A percentile compares a stretch with the other conserved stretches of the same genome.
phyloP scores from a whole-genome alignment of 2,113 vertebrate genomes.

The Helogale parvula region DNA sequence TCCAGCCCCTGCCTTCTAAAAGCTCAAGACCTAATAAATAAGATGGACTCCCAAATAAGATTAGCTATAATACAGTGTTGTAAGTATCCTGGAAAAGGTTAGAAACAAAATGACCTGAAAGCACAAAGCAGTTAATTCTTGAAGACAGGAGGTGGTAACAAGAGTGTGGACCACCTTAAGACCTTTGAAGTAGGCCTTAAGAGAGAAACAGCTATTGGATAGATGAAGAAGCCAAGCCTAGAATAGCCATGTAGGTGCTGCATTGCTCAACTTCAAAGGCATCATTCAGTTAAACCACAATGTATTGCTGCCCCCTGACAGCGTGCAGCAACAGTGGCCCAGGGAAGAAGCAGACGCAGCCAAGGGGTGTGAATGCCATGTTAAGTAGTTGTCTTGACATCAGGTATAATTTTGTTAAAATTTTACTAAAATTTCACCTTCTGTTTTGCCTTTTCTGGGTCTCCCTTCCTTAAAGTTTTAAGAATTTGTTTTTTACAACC shows the following conservation, averaged over 20 bases:
- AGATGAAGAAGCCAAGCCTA: neutral
- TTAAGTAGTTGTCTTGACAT: neutral
- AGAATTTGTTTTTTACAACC: neutral
- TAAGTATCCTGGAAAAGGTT: neutral
- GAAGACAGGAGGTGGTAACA: neutral
- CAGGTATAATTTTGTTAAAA: neutral
- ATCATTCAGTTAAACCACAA: too few relatives aligned
- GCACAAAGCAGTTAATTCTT: neutral
- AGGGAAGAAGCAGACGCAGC: neutral
- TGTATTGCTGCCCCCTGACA: neutral
- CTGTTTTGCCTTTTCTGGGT: neutral
- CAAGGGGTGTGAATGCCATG: neutral
- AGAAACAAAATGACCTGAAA: neutral
- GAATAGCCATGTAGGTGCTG: neutral
- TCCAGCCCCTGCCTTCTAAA: neutral
- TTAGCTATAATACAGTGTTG: neutral
- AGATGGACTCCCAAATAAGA: neutral
- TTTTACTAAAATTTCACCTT: neutral
- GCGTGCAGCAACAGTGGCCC: too few relatives aligned
- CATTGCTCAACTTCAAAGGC: neutral
- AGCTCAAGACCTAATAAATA: neutral
- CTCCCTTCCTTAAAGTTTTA: neutral
- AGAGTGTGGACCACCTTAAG: neutral
- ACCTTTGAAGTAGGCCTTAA: neutral
- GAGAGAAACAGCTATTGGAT: neutral